Evolutionary conservation across 2,888 invertebrate genomes (phyloP), one percentile per base, ranked within the genome.

Genomic region (Xanthia togata): DNA sequence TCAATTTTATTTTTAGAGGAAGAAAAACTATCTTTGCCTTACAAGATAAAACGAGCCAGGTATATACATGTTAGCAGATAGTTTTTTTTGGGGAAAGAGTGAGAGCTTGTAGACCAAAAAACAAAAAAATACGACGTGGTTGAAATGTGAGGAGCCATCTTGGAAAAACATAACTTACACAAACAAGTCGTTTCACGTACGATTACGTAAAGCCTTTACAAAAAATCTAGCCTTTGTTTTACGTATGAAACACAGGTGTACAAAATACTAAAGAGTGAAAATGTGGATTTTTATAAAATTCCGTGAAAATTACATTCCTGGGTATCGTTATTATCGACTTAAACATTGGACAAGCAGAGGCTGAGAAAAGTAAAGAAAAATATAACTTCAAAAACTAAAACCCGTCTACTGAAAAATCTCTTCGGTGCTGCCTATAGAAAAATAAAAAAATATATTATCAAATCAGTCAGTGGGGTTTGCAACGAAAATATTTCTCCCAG

Each of bases 91-190:
- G 8, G 14, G 20, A 69, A 59, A n/a, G n/a, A n/a, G 26, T 68
- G 41, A 35, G 41, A 53, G 44, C 50, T 57, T 26, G 63, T 35
- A 47, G 67, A 70, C 60, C 12, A 59, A 79, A 73, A 73, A 31
- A 73, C 72, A 23, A 12, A 70, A 67, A 73, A 47, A 57, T 47
- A 70, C 67, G 62, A 47, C 62, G 23, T 47, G 31, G 70, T 73
- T 73, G 57, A 70, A 79, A 72, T 69, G 64, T 20, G 41, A 59
- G 83, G 1, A 62, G 65, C 80, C 84, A 70, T 81, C 84, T 81
- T 79, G 67, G 57, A 53, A 70, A 70, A 70, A 73, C 73, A 80
- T 79, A 53, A 84, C 70, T 79, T 70, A 81, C 55, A 73, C 60
- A 73, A 78, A 80, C 81, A 84, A 59, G 68, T 73, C 70, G 67